phyloP scores from a whole-genome alignment of 2,797 vertebrate species.

The Limosa lapponica region DNA sequence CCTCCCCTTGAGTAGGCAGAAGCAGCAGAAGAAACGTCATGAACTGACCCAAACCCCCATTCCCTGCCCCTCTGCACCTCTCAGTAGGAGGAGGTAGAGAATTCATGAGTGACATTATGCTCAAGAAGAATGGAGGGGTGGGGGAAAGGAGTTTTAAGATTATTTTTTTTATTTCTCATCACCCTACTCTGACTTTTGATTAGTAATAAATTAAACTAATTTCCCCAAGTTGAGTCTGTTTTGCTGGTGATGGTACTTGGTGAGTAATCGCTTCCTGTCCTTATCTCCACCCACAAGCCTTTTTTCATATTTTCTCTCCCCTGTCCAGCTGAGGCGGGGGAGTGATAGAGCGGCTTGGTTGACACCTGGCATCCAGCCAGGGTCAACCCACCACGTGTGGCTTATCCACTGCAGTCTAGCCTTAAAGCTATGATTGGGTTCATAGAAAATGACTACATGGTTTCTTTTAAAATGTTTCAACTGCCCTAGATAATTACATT shows the following conservation, averaged over 20 bases:
- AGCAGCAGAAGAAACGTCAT: neutral
- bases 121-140: neutral
- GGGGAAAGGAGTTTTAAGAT: neutral
- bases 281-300: accelerated
- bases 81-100: neutral
- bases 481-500: neutral
- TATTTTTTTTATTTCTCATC: neutral
- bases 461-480: neutral
- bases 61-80: neutral
- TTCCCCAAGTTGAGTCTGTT: neutral
- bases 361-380: neutral
- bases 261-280: neutral
- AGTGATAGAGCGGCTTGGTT: neutral
- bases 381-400: neutral
- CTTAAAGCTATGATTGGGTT: neutral
- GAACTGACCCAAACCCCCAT: neutral
- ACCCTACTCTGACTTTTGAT: neutral
- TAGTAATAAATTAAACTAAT: neutral
- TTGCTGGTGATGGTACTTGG: neutral
- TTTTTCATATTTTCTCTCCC: neutral
- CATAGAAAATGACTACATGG: neutral
- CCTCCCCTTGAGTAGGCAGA: neutral
- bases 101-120: neutral
- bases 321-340: neutral
- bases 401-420: neutral